phyloP scores from a whole-genome alignment of 2,113 vertebrate species.

The Oreochromis spilurus region DNA sequence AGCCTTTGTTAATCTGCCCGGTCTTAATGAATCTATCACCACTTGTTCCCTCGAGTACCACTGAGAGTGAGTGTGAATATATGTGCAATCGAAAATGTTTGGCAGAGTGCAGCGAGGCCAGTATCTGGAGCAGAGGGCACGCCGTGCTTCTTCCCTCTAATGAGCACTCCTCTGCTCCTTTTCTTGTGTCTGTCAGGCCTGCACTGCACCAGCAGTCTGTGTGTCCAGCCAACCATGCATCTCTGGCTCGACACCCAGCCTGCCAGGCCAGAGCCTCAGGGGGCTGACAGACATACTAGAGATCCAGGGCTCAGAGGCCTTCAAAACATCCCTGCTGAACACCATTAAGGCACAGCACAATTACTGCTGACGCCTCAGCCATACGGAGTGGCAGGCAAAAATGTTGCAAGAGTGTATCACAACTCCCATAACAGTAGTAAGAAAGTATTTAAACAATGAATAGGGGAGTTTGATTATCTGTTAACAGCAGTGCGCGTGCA shows the following conservation, averaged over 20 bases:
- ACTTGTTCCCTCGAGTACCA: not conserved
- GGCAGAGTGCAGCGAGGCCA: constrained; percentile 38
- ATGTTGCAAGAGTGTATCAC: constrained; percentile 20
- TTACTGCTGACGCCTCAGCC: constrained; percentile 26
- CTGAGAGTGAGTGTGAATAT: not conserved
- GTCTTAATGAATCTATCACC: constrained; percentile 17
- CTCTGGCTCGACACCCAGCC: constrained; percentile 40
- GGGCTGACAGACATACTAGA: constrained; percentile 46
- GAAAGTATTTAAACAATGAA: constrained; percentile 40
- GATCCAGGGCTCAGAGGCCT: constrained; percentile 55
- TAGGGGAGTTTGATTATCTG: constrained; percentile 11
- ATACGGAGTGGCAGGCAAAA: not conserved
- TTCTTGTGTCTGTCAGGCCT: constrained; percentile 48
- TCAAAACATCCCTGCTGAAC: constrained; percentile 40
- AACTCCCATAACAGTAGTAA: constrained; percentile 23
- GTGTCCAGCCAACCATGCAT: constrained; percentile 53
- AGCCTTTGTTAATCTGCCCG: constrained; percentile 1
- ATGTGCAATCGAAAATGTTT: constrained; percentile 21
- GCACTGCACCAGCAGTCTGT: constrained; percentile 21
- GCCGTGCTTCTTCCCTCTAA: constrained; percentile 43
- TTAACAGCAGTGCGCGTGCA: constrained; percentile 4
- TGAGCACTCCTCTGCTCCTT: constrained; percentile 41
- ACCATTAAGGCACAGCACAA: constrained; percentile 27
- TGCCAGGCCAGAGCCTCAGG: constrained; percentile 37
- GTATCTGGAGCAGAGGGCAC: constrained; percentile 50